A percentile compares a stretch with the other conserved stretches of the same genome.
These are phyloP conservation scores for Metopolophium dirhodum DNA, from an alignment of 1,140 invertebrate genomes.

Conservation along the genomic window DNA sequence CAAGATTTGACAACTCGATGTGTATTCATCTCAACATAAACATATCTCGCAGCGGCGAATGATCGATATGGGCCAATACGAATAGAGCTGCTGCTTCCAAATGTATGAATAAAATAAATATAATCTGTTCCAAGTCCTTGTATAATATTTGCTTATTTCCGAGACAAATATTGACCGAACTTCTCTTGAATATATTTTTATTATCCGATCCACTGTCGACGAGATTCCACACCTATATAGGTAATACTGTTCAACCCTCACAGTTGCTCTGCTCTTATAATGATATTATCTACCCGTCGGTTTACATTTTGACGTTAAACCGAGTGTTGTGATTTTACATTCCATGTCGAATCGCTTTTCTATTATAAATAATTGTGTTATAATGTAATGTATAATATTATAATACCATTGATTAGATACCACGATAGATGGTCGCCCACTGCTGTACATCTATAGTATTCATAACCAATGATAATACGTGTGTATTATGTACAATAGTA, in stretches of 20 bases:
- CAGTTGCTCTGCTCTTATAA: neutral
- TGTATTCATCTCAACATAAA: neutral
- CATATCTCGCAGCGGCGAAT: neutral
- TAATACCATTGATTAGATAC: no score
- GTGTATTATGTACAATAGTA: neutral
- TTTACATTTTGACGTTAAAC: neutral
- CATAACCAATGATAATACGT: neutral
- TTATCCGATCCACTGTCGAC: neutral
- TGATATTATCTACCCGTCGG: neutral
- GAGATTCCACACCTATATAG: neutral
- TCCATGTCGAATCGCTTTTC: neutral
- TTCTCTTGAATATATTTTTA: neutral
- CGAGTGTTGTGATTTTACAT: neutral
- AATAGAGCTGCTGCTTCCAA: neutral
- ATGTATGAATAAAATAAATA: constrained; percentile 26
- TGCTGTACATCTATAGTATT: no score
- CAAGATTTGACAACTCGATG: neutral
- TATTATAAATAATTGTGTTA: no score
- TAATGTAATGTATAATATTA: no score
- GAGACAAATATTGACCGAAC: constrained; percentile 14
- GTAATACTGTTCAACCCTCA: neutral
- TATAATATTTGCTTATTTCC: neutral
- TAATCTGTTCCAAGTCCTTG: neutral
- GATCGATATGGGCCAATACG: neutral
- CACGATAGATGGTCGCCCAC: no score